Evolutionary conservation across 2,888 invertebrate species (phyloP).

Genomic region (Diaperis boleti): DNA sequence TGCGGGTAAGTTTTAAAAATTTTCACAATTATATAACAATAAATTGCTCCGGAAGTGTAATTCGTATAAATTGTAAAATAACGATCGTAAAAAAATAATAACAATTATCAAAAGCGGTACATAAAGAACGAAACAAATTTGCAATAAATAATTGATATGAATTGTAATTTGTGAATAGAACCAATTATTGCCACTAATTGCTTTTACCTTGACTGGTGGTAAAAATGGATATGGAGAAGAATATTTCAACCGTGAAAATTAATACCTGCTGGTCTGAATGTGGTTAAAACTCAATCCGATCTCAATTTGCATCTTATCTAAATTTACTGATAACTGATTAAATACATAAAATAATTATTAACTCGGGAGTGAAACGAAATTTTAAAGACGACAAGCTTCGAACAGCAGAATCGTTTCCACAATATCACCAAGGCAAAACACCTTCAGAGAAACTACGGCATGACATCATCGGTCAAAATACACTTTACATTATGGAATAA

Average conservation of each 20-base stretch:
- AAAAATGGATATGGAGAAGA: background rate
- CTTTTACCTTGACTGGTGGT: conserved; percentile 1
- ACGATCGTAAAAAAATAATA: no score
- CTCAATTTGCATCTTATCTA: no score
- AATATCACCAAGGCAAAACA: conserved; percentile 26
- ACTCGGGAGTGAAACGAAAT: conserved; percentile 1
- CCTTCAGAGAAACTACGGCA: conserved; percentile 33
- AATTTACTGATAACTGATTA: no score
- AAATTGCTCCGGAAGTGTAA: no score
- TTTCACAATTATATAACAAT: no score
- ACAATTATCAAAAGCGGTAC: no score
- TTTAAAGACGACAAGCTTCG: background rate
- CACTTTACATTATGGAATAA: conserved; percentile 45
- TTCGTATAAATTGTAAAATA: no score
- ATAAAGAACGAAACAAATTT: no score
- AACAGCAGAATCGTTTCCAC: conserved; percentile 22
- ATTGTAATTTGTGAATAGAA: background rate
- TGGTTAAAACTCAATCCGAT: no score
- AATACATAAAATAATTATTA: background rate
- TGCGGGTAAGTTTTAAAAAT: conserved; percentile 80
- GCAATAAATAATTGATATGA: background rate
- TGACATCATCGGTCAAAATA: conserved; percentile 54
- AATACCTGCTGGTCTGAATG: no score
- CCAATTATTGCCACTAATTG: background rate
- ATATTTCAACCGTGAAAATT: no score